Percentiles rank a stretch among this genome's conserved stretches.
Conservation (phyloP, 2,888 invertebrate genomes). For the Schrankia costaestrigalis region DNA sequence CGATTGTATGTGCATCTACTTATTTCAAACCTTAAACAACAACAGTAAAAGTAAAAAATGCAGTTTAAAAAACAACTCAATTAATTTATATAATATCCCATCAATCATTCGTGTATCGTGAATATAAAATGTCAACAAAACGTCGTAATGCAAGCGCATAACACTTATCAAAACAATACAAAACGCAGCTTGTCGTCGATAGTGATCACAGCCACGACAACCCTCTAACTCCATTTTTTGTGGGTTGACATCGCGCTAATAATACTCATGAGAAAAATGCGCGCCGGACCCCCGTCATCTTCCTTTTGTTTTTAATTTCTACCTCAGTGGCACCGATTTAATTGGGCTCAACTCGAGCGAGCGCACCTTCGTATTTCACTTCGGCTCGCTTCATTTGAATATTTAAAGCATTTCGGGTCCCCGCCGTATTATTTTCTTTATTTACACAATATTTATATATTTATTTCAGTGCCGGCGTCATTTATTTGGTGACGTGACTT, state of each 20-base stretch:
- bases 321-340: conserved; percentile 81
- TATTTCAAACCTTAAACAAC: conserved; percentile 3
- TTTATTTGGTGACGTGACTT: conserved; percentile 80
- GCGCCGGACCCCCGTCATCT: conserved; percentile 73
- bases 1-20: conserved; percentile 30
- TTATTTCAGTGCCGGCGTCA: conserved; percentile 73
- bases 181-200: conserved; percentile 77
- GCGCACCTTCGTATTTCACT: conserved; percentile 80
- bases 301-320: conserved; percentile 81
- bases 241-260: conserved; percentile 79
- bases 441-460: conserved; percentile 80
- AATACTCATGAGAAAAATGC: conserved; percentile 81
- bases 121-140: conserved; percentile 71
- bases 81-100: conserved; percentile 39
- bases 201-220: conserved; percentile 73
- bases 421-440: conserved; percentile 75
- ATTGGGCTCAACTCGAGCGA: conserved; percentile 78
- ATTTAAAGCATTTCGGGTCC: conserved; percentile 79
- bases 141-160: conserved; percentile 55
- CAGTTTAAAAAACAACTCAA: conserved; percentile 25
- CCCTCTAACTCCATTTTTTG: conserved; percentile 76
- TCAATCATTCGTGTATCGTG: conserved; percentile 65
- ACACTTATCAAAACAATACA: conserved; percentile 79
- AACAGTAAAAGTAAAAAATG: conserved; percentile 10
- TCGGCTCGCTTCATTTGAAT: conserved; percentile 80